Base-by-base conservation (phyloP, 2,113 vertebrate species). In the Nycticryphes semicollaris region DNA sequence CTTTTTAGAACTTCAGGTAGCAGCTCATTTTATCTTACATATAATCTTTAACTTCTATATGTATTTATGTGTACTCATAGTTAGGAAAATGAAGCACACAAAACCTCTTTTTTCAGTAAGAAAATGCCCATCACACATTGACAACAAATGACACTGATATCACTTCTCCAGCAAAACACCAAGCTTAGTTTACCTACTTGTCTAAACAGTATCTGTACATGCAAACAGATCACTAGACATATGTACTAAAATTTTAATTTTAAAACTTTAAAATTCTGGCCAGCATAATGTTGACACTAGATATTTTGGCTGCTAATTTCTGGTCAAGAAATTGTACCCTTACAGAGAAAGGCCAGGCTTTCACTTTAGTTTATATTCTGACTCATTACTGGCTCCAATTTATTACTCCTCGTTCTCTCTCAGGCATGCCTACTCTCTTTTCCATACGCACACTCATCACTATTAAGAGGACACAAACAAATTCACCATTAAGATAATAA, bases 71-170 rank as follows among this genome's bases (percentile, higher is more conserved):
- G 0, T 21, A 75, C 14, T 53, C 11, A 10, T 33, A 45, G 28
- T 77, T 53, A 50, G 74, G 27, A 67, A 84, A 70, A 66, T 22
- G 3, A 90, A 78, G 30, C 17, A 59, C 10, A 54, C 5, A 54
- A n/a, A 66, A 73, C 14, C 11, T 48, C 27, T 27, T 24, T 45
- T 51, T 45, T 31, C 35, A 76, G 21, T 9, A 80, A 30, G 41
- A 54, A 83, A 47, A 57, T 16, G 63, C 2, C 19, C 47, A 19
- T 75, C 51, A 25, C 20, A 47, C 4, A 48, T 2, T 17, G 27
- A 60, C 33, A 83, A 75, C 5, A 14, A 73, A 45, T 22, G 4
- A 90, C 0, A 0, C 0, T 30, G 6, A 67, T 64, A 23, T 66
- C 4, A 53, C 67, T 87, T 82, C 79, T 59, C 53, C 53, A 89